phyloP scores from a whole-genome alignment of 1,140 invertebrate species.

The Heliconius hewitsoni region DNA sequence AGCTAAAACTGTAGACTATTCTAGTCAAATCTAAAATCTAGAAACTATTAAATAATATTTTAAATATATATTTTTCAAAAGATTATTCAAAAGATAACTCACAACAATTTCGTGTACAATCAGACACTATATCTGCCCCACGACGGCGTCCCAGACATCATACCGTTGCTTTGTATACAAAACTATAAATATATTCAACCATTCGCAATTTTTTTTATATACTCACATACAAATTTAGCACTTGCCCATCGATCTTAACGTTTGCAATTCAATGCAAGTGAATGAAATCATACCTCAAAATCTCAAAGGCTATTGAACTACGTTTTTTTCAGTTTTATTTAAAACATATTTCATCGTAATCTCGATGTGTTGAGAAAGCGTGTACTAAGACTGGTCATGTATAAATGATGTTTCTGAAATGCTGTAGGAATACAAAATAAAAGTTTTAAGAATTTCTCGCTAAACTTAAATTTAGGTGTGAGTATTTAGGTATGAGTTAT shows the following conservation, averaged over 20 bases:
- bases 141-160: background rate
- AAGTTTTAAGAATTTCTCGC: background rate
- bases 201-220: background rate
- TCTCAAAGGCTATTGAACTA: slow-evolving; percentile 29
- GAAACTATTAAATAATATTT: too few species aligned
- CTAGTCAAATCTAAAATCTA: too few species aligned
- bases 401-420: slow-evolving; percentile 2
- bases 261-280: background rate
- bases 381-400: background rate
- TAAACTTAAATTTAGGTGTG: background rate
- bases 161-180: slow-evolving; percentile 1
- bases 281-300: slow-evolving; percentile 9
- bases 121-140: background rate
- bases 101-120: background rate
- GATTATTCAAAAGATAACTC: background rate
- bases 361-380: background rate
- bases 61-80: background rate
- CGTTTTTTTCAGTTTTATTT: slow-evolving; percentile 22
- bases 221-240: slow-evolving; percentile 15
- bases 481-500: too few species aligned
- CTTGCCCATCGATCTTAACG: slow-evolving; percentile 8
- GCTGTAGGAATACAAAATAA: slow-evolving; percentile 6
- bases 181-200: background rate
- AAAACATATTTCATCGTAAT: slow-evolving; percentile 26
- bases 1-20: too few species aligned